phyloP scores from a whole-genome alignment of 2,888 invertebrate species.

The Thereva nobilitata region DNA sequence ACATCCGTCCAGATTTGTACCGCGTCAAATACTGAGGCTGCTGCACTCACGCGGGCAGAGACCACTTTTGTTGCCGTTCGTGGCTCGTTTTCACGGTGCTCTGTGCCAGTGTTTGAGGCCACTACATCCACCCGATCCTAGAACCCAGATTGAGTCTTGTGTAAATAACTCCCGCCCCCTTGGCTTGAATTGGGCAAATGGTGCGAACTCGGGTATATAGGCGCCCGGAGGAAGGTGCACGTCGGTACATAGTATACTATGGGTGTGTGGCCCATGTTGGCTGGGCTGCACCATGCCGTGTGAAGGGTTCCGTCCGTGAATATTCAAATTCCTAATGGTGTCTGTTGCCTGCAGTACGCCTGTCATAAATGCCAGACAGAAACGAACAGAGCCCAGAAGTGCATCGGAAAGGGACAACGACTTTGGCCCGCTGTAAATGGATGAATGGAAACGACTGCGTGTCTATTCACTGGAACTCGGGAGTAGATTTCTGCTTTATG shows the following conservation, averaged over 20 bases:
- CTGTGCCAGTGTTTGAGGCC: too few relatives aligned
- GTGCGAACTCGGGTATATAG: conserved; percentile 21
- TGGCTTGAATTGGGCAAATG: conserved; percentile 2
- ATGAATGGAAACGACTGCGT: neutral
- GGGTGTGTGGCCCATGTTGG: neutral
- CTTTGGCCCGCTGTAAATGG: neutral
- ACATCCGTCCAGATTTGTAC: conserved; percentile 56
- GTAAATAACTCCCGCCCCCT: conserved; percentile 26
- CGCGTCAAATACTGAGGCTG: conserved; percentile 56
- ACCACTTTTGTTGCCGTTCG: neutral
- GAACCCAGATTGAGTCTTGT: neutral
- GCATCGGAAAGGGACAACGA: too few relatives aligned
- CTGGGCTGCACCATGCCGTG: conserved; percentile 14
- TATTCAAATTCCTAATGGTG: conserved; percentile 18
- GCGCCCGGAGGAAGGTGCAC: conserved; percentile 8
- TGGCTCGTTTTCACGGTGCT: too few relatives aligned
- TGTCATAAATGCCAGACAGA: conserved; percentile 6
- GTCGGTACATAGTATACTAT: neutral
- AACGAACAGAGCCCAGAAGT: neutral
- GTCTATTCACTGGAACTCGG: conserved; percentile 16
- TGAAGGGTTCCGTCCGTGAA: conserved; percentile 1
- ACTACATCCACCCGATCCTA: too few relatives aligned
- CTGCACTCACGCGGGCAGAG: conserved; percentile 2
- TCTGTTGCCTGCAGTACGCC: too few relatives aligned
- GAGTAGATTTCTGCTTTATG: conserved; percentile 49